Evolutionary conservation across 2,888 invertebrate species (phyloP).

Genomic region (Ferdinandea cuprea): DNA sequence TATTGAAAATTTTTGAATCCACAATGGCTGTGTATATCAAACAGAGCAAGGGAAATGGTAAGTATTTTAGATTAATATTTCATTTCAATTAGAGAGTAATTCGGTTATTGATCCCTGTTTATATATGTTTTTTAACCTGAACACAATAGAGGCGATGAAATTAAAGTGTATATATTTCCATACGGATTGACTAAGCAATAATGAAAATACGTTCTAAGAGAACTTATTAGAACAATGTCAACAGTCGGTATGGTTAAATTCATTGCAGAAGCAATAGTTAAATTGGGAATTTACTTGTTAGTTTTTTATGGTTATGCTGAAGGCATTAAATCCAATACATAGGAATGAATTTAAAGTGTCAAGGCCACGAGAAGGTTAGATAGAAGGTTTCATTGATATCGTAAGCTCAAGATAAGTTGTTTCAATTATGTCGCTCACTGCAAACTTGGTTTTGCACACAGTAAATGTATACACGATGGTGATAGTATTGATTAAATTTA

Average conservation of each 20-base stretch:
- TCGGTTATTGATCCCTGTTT: constrained; percentile 57
- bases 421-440: no score
- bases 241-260: background rate
- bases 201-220: background rate
- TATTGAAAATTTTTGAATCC: constrained; percentile 81
- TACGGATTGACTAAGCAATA: constrained; percentile 21
- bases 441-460: no score
- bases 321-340: no score
- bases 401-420: no score
- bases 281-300: constrained; percentile 6
- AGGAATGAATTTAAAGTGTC: no score
- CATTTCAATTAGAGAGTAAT: constrained; percentile 7
- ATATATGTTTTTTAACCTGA: background rate
- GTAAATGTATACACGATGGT: no score
- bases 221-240: constrained; percentile 27
- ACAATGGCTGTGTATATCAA: constrained; percentile 81
- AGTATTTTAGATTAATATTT: constrained; percentile 71
- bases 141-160: background rate
- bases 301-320: background rate
- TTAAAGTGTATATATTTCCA: background rate
- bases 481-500: no score
- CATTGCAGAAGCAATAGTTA: background rate
- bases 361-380: no score
- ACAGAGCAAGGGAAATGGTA: constrained; percentile 80
- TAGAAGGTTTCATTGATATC: no score